Conservation (phyloP, 1,140 invertebrate genomes). For the Zaprionus camerounensis region DNA sequence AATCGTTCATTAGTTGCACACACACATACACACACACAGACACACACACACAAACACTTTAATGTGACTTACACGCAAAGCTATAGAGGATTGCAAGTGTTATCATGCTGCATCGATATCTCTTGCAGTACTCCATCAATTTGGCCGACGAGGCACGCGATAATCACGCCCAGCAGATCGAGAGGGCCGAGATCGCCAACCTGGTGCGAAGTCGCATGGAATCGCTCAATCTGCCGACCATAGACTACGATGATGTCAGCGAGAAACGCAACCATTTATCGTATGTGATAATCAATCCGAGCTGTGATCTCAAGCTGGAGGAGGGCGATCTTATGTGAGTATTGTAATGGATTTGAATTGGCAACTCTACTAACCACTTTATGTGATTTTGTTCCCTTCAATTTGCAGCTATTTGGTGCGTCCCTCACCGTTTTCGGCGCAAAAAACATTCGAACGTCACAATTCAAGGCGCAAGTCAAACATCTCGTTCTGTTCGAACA, state of each 20-base stretch:
- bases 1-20: constrained; percentile 40
- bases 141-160: constrained; percentile 92
- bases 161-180: constrained; percentile 95
- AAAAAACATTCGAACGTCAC: constrained; percentile 96
- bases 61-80: constrained; percentile 1
- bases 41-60: constrained; percentile 11
- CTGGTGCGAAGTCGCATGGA: constrained; percentile 97
- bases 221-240: constrained; percentile 93
- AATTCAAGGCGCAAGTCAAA: constrained; percentile 95
- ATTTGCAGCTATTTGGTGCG: constrained; percentile 91
- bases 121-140: constrained; percentile 91
- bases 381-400: not conserved
- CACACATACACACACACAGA: constrained; percentile 13
- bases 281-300: constrained; percentile 99
- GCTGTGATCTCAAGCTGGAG: constrained; percentile 97
- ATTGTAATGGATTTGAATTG: not conserved
- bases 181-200: constrained; percentile 97
- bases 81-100: not conserved
- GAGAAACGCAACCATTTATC: constrained; percentile 96
- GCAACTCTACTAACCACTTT: no score
- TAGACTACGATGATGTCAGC: constrained; percentile 96
- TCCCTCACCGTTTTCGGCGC: constrained; percentile 95
- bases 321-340: constrained; percentile 97
- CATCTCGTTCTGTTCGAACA: constrained; percentile 94
- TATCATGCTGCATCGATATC: not conserved